Conservation (phyloP, 2,113 vertebrate genomes). For the Gorsachius goisagi region DNA sequence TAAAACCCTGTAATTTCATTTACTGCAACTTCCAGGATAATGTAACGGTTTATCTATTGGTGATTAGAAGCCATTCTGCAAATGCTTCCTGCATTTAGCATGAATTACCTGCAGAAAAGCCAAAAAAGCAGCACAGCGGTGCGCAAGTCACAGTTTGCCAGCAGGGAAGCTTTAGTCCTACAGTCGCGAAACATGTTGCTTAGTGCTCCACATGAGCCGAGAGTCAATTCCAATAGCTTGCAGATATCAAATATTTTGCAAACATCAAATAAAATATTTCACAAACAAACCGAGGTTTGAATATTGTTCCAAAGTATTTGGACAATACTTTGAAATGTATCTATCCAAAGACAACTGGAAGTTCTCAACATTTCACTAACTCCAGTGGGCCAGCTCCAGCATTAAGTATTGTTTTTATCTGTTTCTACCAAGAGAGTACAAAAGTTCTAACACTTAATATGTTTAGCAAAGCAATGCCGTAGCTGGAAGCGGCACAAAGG, state of each 20-base stretch:
- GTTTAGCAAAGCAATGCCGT: conserved; percentile 27
- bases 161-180: not conserved
- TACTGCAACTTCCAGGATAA: not conserved
- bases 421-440: conserved; percentile 1
- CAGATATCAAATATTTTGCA: conserved; percentile 9
- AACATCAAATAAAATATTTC: conserved; percentile 20
- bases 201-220: not conserved
- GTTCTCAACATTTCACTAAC: not conserved
- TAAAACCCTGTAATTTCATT: not conserved
- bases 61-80: not conserved
- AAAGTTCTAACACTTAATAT: conserved; percentile 29
- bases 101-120: not conserved
- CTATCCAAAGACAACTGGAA: not conserved
- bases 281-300: not conserved
- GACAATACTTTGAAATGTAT: conserved; percentile 12
- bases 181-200: not conserved
- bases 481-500: conserved; percentile 45
- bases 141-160: not conserved
- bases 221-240: conserved; percentile 8
- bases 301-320: conserved; percentile 24
- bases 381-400: not conserved
- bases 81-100: not conserved
- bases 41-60: not conserved
- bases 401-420: conserved; percentile 18
- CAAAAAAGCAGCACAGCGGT: not conserved